Evolutionary conservation across 2,113 vertebrate genomes (phyloP).

Genomic region (Misgurnus mizolepis): DNA sequence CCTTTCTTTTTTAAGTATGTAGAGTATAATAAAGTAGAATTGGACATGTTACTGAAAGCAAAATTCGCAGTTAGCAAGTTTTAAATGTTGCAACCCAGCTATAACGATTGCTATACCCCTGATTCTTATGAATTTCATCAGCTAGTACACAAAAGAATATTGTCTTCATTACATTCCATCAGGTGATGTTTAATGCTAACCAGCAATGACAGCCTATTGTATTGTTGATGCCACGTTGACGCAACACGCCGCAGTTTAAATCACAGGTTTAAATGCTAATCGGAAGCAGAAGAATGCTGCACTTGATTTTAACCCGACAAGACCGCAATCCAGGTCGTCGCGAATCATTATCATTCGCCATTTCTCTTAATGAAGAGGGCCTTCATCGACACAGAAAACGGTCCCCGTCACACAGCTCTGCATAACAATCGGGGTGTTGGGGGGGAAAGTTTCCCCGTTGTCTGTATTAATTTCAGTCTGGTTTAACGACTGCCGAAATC

Average conservation of each 20-base stretch:
- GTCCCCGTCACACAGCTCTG: conserved; percentile 56
- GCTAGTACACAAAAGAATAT: not conserved
- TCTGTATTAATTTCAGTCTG: conserved; percentile 81
- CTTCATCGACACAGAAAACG: conserved; percentile 38
- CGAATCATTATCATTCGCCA: conserved; percentile 39
- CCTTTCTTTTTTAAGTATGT: no score
- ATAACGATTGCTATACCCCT: not conserved
- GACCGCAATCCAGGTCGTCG: conserved; percentile 43
- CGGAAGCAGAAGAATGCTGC: not conserved
- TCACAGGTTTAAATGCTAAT: conserved; percentile 28
- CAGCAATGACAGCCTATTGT: conserved; percentile 10
- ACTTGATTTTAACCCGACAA: conserved; percentile 51
- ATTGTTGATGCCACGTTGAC: conserved; percentile 12
- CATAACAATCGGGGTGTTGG: conserved; percentile 68
- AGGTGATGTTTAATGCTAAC: conserved; percentile 26
- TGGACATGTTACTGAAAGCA: no score
- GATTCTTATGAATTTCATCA: not conserved
- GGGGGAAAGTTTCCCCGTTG: conserved; percentile 72
- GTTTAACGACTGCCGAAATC: conserved; percentile 76
- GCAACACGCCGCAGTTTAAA: conserved; percentile 6
- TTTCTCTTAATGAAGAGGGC: conserved; percentile 48
- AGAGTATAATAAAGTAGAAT: no score
- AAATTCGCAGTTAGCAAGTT: no score
- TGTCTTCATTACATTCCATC: conserved; percentile 13
- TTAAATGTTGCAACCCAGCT: no score